phyloP scores from a whole-genome alignment of 2,888 invertebrate genomes.

The Syritta pipiens region DNA sequence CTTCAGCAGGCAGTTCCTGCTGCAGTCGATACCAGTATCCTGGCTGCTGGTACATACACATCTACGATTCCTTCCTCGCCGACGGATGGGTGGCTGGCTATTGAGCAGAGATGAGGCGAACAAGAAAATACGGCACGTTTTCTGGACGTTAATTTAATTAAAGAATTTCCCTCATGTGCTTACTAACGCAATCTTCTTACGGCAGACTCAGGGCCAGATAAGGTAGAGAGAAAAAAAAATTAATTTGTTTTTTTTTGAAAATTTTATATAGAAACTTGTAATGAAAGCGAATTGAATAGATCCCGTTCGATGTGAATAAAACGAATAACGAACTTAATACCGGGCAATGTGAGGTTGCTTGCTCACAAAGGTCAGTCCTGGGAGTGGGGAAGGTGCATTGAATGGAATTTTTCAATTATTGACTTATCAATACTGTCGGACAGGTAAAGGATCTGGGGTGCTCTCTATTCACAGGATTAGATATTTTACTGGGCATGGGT shows the following conservation, averaged over 20 bases:
- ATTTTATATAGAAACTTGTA: conserved; percentile 41
- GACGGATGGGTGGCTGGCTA: neutral
- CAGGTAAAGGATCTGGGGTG: neutral
- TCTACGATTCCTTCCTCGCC: too few relatives aligned
- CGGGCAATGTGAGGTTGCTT: neutral
- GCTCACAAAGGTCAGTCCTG: neutral
- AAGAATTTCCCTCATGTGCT: conserved; percentile 41
- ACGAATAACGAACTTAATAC: neutral
- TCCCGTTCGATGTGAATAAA: neutral
- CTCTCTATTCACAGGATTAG: too few relatives aligned
- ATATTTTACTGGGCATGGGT: too few relatives aligned
- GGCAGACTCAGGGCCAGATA: neutral
- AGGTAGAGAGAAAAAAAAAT: conserved; percentile 13
- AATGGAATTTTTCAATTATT: conserved; percentile 11
- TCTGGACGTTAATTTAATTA: conserved; percentile 61
- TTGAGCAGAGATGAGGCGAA: neutral
- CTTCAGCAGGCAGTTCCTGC: conserved; percentile 1
- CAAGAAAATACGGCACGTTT: conserved; percentile 39
- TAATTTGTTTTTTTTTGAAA: conserved; percentile 23
- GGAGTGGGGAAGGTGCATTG: neutral
- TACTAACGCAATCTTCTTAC: conserved; percentile 37
- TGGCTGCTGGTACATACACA: neutral
- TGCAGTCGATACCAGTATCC: neutral
- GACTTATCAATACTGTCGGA: neutral
- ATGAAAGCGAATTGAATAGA: conserved; percentile 32